phyloP scores from a whole-genome alignment of 2,888 invertebrate genomes.

The Diachrysia chrysitis region DNA sequence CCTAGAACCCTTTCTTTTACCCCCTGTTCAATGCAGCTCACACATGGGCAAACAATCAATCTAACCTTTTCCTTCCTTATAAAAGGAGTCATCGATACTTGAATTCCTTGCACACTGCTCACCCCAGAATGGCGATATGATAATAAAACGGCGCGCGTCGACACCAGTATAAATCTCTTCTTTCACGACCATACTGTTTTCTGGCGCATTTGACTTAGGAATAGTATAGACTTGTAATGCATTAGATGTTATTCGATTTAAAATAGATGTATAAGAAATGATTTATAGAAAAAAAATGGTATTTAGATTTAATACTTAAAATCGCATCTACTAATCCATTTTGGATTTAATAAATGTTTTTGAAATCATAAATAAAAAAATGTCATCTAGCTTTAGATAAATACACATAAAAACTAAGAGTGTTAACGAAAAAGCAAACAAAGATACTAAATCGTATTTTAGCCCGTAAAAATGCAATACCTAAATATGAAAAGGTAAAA shows the following conservation, averaged over 20 bases:
- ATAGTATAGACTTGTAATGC: constrained; percentile 51
- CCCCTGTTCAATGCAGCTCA: not conserved
- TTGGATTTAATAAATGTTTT: no score
- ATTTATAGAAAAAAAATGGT: no score
- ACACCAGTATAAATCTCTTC: constrained; percentile 78
- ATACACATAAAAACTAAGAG: not conserved
- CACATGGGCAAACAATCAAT: constrained; percentile 29
- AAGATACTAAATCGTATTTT: not conserved
- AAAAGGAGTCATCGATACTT: constrained; percentile 52
- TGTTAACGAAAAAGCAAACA: not conserved
- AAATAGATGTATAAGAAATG: no score
- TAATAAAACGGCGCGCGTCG: constrained; percentile 75
- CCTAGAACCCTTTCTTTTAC: not conserved
- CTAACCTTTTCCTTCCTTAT: constrained; percentile 26
- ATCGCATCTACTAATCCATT: no score
- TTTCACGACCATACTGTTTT: constrained; percentile 75
- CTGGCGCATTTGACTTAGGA: constrained; percentile 61
- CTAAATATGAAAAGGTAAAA: not conserved
- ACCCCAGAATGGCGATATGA: constrained; percentile 71
- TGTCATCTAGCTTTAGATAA: not conserved
- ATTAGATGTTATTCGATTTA: not conserved
- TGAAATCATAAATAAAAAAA: no score
- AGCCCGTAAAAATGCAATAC: constrained; percentile 3
- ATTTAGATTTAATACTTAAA: no score
- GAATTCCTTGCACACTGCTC: constrained; percentile 49